phyloP scores from a whole-genome alignment of 2,797 vertebrate species.

The Vespertilio murinus region DNA sequence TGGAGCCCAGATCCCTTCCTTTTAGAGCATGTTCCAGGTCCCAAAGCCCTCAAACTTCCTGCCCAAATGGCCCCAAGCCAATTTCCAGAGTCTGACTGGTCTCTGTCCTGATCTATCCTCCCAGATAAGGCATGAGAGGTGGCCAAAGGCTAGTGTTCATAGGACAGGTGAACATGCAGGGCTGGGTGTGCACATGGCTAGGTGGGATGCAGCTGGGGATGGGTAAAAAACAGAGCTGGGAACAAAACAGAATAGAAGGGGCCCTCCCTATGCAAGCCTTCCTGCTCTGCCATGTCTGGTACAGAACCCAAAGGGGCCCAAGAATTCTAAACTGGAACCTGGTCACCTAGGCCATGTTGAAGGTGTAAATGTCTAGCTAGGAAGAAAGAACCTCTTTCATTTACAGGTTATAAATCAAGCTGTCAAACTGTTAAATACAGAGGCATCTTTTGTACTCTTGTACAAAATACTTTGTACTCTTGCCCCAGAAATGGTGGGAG shows the following conservation, averaged over 20 bases:
- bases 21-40: not conserved
- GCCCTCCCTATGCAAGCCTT: not conserved
- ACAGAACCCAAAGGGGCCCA: not conserved
- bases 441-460: not conserved
- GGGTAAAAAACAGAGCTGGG: not conserved
- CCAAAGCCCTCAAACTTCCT: not conserved
- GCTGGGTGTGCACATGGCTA: not conserved
- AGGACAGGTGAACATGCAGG: not conserved
- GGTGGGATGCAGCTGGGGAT: not conserved
- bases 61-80: not conserved
- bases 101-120: not conserved
- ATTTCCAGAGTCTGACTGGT: not conserved
- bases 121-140: not conserved
- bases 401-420: not conserved
- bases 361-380: not conserved
- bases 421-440: not conserved
- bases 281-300: not conserved
- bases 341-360: not conserved
- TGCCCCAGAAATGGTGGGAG: not conserved
- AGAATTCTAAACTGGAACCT: not conserved
- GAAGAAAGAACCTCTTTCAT: not conserved
- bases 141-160: not conserved
- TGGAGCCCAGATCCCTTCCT: not conserved
- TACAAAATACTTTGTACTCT: not conserved
- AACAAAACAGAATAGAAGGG: not conserved